Evolutionary conservation across 2,797 vertebrate genomes (phyloP), one percentile per base, ranked within the genome.

Genomic region (Dicrostonyx torquatus): DNA sequence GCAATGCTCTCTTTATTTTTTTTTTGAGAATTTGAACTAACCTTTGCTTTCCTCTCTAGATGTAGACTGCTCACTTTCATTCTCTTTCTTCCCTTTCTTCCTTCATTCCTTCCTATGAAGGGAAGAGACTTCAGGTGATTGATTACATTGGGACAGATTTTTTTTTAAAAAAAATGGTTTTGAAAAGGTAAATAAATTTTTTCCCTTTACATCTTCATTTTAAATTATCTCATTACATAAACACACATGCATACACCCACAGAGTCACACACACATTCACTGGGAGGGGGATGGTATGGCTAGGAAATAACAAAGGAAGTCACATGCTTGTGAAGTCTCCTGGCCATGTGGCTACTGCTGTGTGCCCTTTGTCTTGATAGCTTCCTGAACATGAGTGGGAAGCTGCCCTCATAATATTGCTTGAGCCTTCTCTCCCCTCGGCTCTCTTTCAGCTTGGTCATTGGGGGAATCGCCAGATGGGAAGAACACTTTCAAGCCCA

Each of bases 201-300:
- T 97, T 97, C 95, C 17, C 97, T 94, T 89, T 76, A 70, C 64
- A 97, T 98, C 95, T 97, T 92, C 96, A 95, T 97, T 98, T 99
- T 98, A 98, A 98, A 99, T 99, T 97, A 98, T 99, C 98, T 99
- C 98, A 98, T 98, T 98, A 98, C 40, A 78, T 10, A 40, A 8
- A 72, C 68, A 72, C n/a, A 3, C n/a, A 37, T 5, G 12, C 62
- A 5, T 26, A 64, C 29, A 73, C 68, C 40, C n/a, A 29, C 40
- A 45, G 37, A 75, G 20, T 40, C 72, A 45, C 26, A 50, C 97
- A 73, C 72, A 45, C 26, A 75, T 14, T 24, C 18, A 53, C 5
- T 5, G 8, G 37, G 37, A 40, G 37, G 20, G 98, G 98, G 96
- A 96, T 37, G 96, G 94, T 85, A 90, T 97, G 94, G 95, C 87